Evolutionary conservation across 2,113 vertebrate species (phyloP), one percentile per base, ranked within the genome.

Genomic region (Formicarius rufipectus): DNA sequence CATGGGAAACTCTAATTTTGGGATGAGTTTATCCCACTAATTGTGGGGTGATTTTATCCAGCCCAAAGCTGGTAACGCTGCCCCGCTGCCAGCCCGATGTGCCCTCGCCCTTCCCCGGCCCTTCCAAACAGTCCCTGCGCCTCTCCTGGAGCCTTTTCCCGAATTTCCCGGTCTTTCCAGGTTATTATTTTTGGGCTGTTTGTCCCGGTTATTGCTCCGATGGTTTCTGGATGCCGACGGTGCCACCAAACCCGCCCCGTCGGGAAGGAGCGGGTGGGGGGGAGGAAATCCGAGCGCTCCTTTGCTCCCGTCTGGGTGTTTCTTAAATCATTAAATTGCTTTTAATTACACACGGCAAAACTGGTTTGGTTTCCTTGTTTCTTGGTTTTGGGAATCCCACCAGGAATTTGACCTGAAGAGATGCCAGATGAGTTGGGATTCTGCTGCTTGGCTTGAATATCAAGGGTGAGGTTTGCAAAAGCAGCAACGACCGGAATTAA

Each of bases 81-180:
- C 42, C 6, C 44, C 44, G 44, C 18, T 84, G 84, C 68, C n/a
- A 4, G 16, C 9, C 18, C 0, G 0, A 8, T 8, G 9, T 28
- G 13, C 10, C 52, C 18, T 67, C 19, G 19, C 44, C 56, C 42
- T 60, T 85, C 14, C 39, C 49, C 20, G 25, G 35, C 55, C 2
- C 0, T 22, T 40, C n/a, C 0, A 0, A 0, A 1, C n/a, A 17
- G 3, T 49, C 30, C 25, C 10, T 23, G 55, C 6, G 24, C 27
- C 39, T 89, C 22, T 79, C 45, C 50, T 4, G 22, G 27, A 44
- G 89, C 35, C 44, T 90, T 68, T 42, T 62, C 72, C 82, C 4
- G 7, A 9, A 20, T 88, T 93, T 83, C 50, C 45, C 45, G 8
- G 20, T 4, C 19, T 45, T 45, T 21, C 45, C 45, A 19, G 8